Percentiles rank a stretch among this genome's conserved stretches.
Evolutionary conservation across 2,888 invertebrate genomes (phyloP).

Genomic region (Sympetrum striolatum): DNA sequence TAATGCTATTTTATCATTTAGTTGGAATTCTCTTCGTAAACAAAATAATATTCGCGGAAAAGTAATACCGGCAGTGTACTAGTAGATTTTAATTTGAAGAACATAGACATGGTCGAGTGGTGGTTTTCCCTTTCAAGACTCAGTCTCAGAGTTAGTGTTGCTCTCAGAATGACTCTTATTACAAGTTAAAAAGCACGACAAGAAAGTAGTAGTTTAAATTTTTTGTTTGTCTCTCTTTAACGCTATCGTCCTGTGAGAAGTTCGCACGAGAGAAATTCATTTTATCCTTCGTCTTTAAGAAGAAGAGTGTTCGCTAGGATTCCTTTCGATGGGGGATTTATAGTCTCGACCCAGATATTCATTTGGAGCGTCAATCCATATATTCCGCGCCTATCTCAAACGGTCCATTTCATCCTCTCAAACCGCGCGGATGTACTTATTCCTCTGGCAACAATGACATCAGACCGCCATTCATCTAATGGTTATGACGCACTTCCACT

Average conservation of each 20-base stretch:
- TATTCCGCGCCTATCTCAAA: neutral
- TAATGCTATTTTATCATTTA: no score
- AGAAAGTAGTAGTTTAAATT: neutral
- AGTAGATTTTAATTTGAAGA: no score
- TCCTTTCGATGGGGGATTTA: neutral
- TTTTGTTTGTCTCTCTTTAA: neutral
- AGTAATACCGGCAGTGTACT: no score
- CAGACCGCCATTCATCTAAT: neutral
- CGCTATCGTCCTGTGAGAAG: neutral
- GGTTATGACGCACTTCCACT: neutral
- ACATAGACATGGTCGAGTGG: no score
- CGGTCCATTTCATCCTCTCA: neutral
- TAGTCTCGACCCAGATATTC: neutral
- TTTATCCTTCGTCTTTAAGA: neutral
- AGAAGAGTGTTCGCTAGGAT: neutral
- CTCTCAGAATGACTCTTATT: neutral
- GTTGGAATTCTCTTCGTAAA: no score
- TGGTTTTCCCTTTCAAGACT: no score
- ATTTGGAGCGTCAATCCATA: neutral
- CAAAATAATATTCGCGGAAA: no score
- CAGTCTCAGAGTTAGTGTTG: neutral
- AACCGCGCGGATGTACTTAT: neutral
- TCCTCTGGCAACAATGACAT: neutral
- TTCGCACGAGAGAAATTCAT: neutral
- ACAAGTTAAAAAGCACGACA: neutral